These are phyloP conservation scores for Halocaridina rubra DNA, from an alignment of 2,888 invertebrate species.

Conservation along the genomic window DNA sequence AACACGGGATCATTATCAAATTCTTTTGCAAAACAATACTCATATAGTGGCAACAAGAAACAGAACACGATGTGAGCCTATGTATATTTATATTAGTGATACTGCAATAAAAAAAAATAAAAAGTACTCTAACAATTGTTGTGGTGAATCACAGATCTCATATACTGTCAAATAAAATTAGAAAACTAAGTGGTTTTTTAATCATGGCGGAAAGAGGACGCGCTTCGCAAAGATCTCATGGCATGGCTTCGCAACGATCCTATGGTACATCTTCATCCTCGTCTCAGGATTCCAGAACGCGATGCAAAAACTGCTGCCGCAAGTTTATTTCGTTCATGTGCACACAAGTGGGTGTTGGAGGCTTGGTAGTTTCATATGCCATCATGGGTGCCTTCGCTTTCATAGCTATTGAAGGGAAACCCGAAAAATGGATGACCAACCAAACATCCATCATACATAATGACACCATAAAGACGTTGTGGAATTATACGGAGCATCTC, in stretches of 20 bases:
- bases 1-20: no score
- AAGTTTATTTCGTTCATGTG: slow-evolving; percentile 92
- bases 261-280: slow-evolving; percentile 68
- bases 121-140: no score
- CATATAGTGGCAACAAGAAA: no score
- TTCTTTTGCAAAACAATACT: no score
- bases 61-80: no score
- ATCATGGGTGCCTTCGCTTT: slow-evolving; percentile 87
- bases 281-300: slow-evolving; percentile 78
- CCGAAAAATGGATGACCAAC: slow-evolving; percentile 70
- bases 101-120: no score
- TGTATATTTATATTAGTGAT: no score
- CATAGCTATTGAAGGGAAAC: slow-evolving; percentile 79
- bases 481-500: slow-evolving; percentile 75
- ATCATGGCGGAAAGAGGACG: slow-evolving; percentile 61
- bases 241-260: slow-evolving; percentile 59
- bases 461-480: slow-evolving; percentile 73
- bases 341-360: slow-evolving; percentile 85
- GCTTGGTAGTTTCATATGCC: slow-evolving; percentile 86
- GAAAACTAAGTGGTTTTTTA: background rate
- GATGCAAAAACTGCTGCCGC: slow-evolving; percentile 85
- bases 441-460: slow-evolving; percentile 68
- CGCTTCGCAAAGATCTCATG: slow-evolving; percentile 38
- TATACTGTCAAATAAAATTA: background rate
- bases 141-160: no score